These are phyloP conservation scores for Sussaba pulchella DNA, from an alignment of 2,888 invertebrate genomes.

Conservation along the genomic window DNA sequence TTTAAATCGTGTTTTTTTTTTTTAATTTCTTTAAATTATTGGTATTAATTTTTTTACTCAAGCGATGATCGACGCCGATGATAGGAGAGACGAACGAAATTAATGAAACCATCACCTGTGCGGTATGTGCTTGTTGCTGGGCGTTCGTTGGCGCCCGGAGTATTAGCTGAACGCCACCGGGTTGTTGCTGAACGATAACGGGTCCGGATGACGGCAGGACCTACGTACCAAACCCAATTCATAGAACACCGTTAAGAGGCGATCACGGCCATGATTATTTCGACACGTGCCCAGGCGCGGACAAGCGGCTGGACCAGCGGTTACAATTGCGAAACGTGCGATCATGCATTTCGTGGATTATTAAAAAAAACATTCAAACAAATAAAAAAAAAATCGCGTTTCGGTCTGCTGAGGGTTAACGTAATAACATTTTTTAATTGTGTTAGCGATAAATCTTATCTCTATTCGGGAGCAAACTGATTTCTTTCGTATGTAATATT, in stretches of 20 bases:
- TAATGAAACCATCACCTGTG: conserved; percentile 84
- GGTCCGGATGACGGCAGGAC: conserved; percentile 85
- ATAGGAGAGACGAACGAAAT: conserved; percentile 68
- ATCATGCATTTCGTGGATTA: conserved; percentile 16
- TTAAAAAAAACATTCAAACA: no score
- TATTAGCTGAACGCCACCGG: conserved; percentile 90
- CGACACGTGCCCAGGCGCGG: conserved; percentile 25
- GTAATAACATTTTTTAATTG: not conserved
- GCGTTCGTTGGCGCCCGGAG: conserved; percentile 87
- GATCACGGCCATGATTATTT: conserved; percentile 44
- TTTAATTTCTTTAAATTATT: no score
- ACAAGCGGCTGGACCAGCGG: conserved; percentile 51
- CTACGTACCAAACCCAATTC: conserved; percentile 81
- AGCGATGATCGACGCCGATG: conserved; percentile 43
- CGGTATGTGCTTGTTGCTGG: conserved; percentile 84
- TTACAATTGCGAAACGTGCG: conserved; percentile 61
- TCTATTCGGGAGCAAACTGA: no score
- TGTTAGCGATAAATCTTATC: no score
- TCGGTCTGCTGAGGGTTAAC: not conserved
- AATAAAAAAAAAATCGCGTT: not conserved
- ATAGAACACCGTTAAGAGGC: conserved; percentile 74
- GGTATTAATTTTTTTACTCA: not conserved
- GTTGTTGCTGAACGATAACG: conserved; percentile 88
- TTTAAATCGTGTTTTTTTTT: no score
- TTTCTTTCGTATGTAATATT: no score